A percentile compares a stretch with the other conserved stretches of the same genome.
Conservation (phyloP, 2,113 vertebrate genomes). For the Amphiprion ocellaris region DNA sequence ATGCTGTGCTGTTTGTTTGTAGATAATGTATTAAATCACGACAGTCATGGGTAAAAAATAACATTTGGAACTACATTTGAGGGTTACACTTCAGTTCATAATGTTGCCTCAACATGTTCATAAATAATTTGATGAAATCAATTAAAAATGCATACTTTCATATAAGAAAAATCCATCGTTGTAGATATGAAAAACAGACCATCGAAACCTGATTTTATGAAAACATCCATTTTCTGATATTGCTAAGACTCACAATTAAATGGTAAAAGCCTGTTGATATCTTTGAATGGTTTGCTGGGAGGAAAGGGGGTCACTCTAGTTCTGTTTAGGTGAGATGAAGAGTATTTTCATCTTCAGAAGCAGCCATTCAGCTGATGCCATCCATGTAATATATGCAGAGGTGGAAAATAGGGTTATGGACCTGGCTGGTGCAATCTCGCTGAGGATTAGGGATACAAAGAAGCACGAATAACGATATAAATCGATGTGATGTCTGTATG, state of each 20-base stretch:
- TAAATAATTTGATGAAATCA: not conserved
- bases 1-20: conserved; percentile 36
- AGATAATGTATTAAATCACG: conserved; percentile 34
- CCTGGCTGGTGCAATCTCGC: conserved; percentile 57
- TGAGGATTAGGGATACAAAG: conserved; percentile 56
- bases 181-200: not conserved
- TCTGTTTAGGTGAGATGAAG: conserved; percentile 24
- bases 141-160: not conserved
- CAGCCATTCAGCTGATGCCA: conserved; percentile 57
- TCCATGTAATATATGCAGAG: conserved; percentile 56
- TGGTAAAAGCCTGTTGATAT: conserved; percentile 7
- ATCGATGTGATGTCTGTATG: conserved; percentile 42
- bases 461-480: conserved; percentile 43
- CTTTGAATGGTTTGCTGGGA: not conserved
- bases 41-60: not conserved
- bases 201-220: not conserved
- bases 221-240: not conserved
- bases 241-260: not conserved
- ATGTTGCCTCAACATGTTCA: not conserved
- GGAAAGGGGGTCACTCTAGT: not conserved
- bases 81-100: conserved; percentile 21
- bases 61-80: conserved; percentile 8
- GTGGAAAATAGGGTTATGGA: conserved; percentile 57
- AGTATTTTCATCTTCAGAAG: conserved; percentile 33
- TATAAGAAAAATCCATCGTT: not conserved